A percentile compares a stretch with the other conserved stretches of the same genome.
Evolutionary conservation across 2,888 invertebrate genomes (phyloP).

Genomic region (Meteorus cinctellus): DNA sequence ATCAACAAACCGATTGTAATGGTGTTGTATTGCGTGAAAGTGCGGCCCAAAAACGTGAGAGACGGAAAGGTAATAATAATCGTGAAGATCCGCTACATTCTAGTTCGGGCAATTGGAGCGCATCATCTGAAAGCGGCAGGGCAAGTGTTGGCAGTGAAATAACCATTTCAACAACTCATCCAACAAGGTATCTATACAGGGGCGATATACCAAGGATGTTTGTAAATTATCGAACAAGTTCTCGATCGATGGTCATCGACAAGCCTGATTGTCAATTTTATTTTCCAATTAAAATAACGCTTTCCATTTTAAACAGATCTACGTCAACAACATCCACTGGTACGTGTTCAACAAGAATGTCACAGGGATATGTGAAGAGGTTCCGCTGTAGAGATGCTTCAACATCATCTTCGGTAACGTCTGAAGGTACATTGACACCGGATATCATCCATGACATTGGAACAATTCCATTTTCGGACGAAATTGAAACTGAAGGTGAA

Average conservation of each 20-base stretch:
- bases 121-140: constrained; percentile 91
- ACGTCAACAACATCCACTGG: constrained; percentile 72
- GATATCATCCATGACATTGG: constrained; percentile 86
- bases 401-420: constrained; percentile 88
- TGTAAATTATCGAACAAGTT: too few relatives aligned
- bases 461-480: constrained; percentile 76
- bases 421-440: constrained; percentile 89
- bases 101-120: constrained; percentile 96
- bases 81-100: constrained; percentile 89
- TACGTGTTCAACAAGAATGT: constrained; percentile 68
- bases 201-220: background rate
- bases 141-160: constrained; percentile 91
- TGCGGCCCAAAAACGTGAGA: constrained; percentile 81
- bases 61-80: constrained; percentile 76
- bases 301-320: constrained; percentile 60
- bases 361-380: constrained; percentile 69
- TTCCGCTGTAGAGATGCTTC: constrained; percentile 77
- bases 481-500: constrained; percentile 90
- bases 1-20: background rate
- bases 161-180: constrained; percentile 77
- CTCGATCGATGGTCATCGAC: too few relatives aligned
- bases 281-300: too few relatives aligned
- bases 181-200: constrained; percentile 60
- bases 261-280: too few relatives aligned
- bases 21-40: constrained; percentile 86